Percentiles rank a stretch among this genome's conserved stretches.
phyloP scores from a whole-genome alignment of 2,888 invertebrate species.

The Stenchaetothrips biformis region DNA sequence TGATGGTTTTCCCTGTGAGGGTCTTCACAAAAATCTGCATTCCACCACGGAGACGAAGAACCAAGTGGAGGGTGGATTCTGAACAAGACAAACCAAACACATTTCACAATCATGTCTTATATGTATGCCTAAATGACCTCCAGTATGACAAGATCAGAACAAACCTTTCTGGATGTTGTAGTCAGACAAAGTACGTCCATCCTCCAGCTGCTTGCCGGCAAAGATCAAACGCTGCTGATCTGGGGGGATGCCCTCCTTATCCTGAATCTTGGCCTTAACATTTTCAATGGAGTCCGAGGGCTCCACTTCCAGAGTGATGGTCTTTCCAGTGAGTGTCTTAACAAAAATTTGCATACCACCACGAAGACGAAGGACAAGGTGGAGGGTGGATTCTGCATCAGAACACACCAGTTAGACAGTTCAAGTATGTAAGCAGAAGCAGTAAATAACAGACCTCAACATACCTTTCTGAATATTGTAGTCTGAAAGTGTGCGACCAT shows the following conservation, averaged over 20 bases:
- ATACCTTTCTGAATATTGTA: slow-evolving; percentile 52
- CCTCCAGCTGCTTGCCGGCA: slow-evolving; percentile 56
- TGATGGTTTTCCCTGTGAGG: slow-evolving; percentile 49
- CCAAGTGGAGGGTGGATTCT: slow-evolving; percentile 91
- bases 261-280: slow-evolving; percentile 48
- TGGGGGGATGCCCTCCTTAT: slow-evolving; percentile 53
- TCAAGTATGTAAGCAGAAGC: neutral
- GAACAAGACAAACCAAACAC: slow-evolving; percentile 34
- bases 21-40: slow-evolving; percentile 60
- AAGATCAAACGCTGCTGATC: slow-evolving; percentile 53
- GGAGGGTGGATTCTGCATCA: slow-evolving; percentile 50
- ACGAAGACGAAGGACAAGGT: slow-evolving; percentile 53
- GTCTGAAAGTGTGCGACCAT: slow-evolving; percentile 53
- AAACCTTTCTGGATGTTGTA: slow-evolving; percentile 53
- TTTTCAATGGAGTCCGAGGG: slow-evolving; percentile 53
- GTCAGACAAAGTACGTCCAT: slow-evolving; percentile 53
- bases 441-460: slow-evolving; percentile 36
- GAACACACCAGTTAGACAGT: neutral
- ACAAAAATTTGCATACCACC: slow-evolving; percentile 59
- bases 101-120: slow-evolving; percentile 37
- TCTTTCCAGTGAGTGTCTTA: slow-evolving; percentile 53
- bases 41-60: slow-evolving; percentile 89
- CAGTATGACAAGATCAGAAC: neutral
- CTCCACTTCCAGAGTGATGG: slow-evolving; percentile 51
- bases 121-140: neutral